Percentiles rank a stretch among this genome's conserved stretches.
Evolutionary conservation across 2,888 invertebrate species (phyloP).

Genomic region (Macrophya alboannulata): DNA sequence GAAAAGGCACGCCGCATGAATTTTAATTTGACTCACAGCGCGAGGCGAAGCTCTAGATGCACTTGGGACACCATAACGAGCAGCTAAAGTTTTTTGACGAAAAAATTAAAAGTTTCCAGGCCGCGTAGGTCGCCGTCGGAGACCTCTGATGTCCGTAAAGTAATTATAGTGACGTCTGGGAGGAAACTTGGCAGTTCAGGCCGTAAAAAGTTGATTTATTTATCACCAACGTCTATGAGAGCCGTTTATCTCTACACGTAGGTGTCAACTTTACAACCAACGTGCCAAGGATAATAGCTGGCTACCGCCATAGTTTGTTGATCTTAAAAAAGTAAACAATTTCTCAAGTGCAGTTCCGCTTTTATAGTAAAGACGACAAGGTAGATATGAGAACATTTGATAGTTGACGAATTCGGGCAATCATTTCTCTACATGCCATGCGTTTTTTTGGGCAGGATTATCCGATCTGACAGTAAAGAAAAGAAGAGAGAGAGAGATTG

Average conservation of each 20-base stretch:
- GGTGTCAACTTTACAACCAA: neutral
- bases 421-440: neutral
- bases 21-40: constrained; percentile 72
- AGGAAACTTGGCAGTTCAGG: constrained; percentile 38
- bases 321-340: neutral
- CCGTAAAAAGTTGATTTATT: constrained; percentile 66
- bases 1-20: constrained; percentile 76
- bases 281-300: constrained; percentile 11
- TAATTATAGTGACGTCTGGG: constrained; percentile 68
- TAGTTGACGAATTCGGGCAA: constrained; percentile 1
- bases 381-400: neutral
- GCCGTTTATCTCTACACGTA: constrained; percentile 26
- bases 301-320: neutral
- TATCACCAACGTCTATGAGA: constrained; percentile 60
- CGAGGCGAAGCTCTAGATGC: constrained; percentile 58
- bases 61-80: constrained; percentile 72
- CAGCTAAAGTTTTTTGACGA: constrained; percentile 75
- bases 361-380: neutral
- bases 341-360: neutral
- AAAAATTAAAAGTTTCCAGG: constrained; percentile 74
- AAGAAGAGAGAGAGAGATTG: no score
- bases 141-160: constrained; percentile 68
- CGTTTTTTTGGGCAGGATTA: constrained; percentile 14
- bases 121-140: constrained; percentile 59
- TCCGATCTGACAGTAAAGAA: neutral